Percentiles rank a stretch among this genome's conserved stretches.
Evolutionary conservation across 2,888 invertebrate species (phyloP).

Genomic region (Ctenicera cuprea): DNA sequence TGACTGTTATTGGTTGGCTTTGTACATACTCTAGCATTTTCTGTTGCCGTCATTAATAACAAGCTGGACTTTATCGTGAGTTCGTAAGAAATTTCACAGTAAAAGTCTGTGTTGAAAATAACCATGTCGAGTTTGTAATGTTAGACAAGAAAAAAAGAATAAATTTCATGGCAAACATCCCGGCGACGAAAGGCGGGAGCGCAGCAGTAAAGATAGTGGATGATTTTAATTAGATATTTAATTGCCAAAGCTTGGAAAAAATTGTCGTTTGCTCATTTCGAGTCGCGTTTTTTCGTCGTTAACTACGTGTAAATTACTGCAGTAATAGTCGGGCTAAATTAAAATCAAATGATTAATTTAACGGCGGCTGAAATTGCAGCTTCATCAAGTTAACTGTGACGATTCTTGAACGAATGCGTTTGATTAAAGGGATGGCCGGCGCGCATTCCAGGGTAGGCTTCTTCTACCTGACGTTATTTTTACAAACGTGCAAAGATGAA

Average conservation of each 20-base stretch:
- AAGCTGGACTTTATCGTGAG: not conserved
- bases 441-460: constrained; percentile 10
- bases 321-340: constrained; percentile 69
- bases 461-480: not conserved
- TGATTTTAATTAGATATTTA: constrained; percentile 69
- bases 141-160: constrained; percentile 41
- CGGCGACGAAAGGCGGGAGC: constrained; percentile 47
- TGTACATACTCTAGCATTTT: too few species aligned
- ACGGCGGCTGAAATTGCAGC: constrained; percentile 69
- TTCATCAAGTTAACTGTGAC: constrained; percentile 67
- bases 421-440: constrained; percentile 56
- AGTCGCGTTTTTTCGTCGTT: constrained; percentile 64
- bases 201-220: constrained; percentile 62
- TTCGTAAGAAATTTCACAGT: not conserved
- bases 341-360: constrained; percentile 71
- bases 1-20: too few species aligned
- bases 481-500: not conserved
- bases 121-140: constrained; percentile 30
- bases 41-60: too few species aligned
- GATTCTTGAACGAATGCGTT: constrained; percentile 57
- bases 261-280: constrained; percentile 65
- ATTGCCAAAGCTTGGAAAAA: constrained; percentile 66
- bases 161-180: constrained; percentile 46
- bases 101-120: constrained; percentile 11
- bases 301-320: constrained; percentile 69